These are phyloP conservation scores for Cynopterus sphinx DNA, from an alignment of 2,797 vertebrate species.

Conservation along the genomic window DNA sequence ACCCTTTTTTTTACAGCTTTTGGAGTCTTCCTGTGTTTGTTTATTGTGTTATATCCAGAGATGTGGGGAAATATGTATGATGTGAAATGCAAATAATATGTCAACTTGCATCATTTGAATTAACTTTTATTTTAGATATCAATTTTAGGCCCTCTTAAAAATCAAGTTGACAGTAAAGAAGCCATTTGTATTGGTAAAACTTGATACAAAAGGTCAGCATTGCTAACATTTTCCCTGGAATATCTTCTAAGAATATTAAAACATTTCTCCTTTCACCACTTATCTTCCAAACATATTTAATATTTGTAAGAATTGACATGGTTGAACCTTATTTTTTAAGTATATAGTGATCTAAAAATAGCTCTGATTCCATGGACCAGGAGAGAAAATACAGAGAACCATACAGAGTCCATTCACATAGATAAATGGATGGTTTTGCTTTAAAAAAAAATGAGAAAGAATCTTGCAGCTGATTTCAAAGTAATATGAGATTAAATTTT, in stretches of 20 bases:
- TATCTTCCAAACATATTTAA: slow-evolving; percentile 46
- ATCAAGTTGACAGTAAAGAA: slow-evolving; percentile 35
- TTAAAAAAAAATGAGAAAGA: not conserved
- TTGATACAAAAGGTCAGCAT: slow-evolving; percentile 51
- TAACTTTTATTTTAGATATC: slow-evolving; percentile 46
- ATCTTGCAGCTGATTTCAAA: slow-evolving; percentile 16
- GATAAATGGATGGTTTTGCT: slow-evolving; percentile 29
- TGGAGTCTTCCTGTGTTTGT: not conserved
- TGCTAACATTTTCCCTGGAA: slow-evolving; percentile 50
- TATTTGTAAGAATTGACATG: not conserved
- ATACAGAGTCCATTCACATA: not conserved
- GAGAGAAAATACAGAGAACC: slow-evolving; percentile 34
- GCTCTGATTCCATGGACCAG: not conserved
- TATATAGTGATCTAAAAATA: slow-evolving; percentile 54
- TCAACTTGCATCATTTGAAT: slow-evolving; percentile 43
- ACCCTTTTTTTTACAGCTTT: not conserved
- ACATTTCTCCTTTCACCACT: not conserved
- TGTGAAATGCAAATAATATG: slow-evolving; percentile 21
- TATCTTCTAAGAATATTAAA: slow-evolving; percentile 48
- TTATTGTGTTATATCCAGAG: not conserved
- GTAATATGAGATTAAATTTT: not conserved
- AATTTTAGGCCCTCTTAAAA: slow-evolving; percentile 50
- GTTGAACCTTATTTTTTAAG: not conserved
- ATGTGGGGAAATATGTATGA: not conserved
- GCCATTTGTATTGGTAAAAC: not conserved